Base-by-base conservation (phyloP, 2,888 invertebrate species). In the Luperina nickerlii region DNA sequence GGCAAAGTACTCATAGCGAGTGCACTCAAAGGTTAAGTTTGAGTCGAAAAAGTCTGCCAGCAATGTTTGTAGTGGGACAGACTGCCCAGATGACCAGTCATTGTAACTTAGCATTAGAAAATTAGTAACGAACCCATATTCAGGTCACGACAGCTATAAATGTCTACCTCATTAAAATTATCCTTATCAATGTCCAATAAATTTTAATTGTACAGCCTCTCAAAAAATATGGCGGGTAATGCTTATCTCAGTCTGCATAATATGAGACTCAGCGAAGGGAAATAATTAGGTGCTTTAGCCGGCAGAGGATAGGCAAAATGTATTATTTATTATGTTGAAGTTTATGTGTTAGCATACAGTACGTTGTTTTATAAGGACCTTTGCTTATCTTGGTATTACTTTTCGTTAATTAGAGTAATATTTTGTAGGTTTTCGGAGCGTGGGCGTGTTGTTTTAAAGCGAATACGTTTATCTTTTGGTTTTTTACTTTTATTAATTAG, bases 271-370 rank as follows among this genome's bases (percentile, higher is more conserved):
- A 79, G 67, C 87, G 48, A 48, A 79, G 76, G 20, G 65, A 84
- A 80, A 84, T 85, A 85, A 85, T 87, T 87, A 84, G 84, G 87
- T 84, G 38, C 81, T 87, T 87, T 67, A 75, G 62, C 62, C 7
- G 68, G 63, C 62, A 66, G 27, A 70, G 74, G 72, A 63, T 82
- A 60, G n/a, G 74, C 24, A 27, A 5, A 69, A 85, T 84, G 74
- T 84, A 68, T 79, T 76, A 85, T 84, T 79, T 85, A 85, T 85
- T 66, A 73, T 73, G 54, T 75, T 82, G 38, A 78, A 85, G 74
- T 86, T 76, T 86, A 70, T 70, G 54, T 81, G 73, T 67, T 20
- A 62, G 66, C 51, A 73, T 51, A 45, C 57, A 45, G 62, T 66
- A 51, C 32, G 32, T 62, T 87, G 51, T 79, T 87, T 79, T 74